Evolutionary conservation across 2,888 invertebrate genomes (phyloP).

Genomic region (Spialia ferax): DNA sequence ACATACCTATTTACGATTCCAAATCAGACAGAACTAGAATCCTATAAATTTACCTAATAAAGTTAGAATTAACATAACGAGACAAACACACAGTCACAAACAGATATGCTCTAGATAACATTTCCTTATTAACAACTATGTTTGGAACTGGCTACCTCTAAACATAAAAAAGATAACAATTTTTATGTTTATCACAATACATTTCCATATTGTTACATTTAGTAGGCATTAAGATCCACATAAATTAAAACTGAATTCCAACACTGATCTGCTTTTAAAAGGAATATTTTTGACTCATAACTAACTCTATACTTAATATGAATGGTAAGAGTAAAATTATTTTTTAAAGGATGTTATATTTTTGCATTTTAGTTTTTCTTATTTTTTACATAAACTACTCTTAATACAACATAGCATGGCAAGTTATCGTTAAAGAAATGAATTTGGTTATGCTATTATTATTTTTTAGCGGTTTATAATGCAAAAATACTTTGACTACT

Average conservation of each 20-base stretch:
- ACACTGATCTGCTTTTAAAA: background rate
- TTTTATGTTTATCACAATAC: background rate
- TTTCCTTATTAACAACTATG: constrained; percentile 33
- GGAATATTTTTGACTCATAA: background rate
- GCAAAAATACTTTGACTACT: too few species aligned
- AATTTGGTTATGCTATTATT: too few species aligned
- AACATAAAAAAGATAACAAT: constrained; percentile 10
- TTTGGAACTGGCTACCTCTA: background rate
- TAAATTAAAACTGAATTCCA: background rate
- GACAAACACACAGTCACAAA: constrained; percentile 52
- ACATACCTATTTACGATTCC: constrained; percentile 1
- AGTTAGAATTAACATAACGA: constrained; percentile 24
- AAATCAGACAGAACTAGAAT: background rate
- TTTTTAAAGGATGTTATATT: too few species aligned
- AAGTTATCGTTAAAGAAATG: too few species aligned
- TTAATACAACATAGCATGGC: too few species aligned
- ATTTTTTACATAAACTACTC: too few species aligned
- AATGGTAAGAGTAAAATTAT: too few species aligned
- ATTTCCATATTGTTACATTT: constrained; percentile 7
- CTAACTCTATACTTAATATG: too few species aligned
- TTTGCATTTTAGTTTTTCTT: too few species aligned
- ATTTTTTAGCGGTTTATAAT: too few species aligned
- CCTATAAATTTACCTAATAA: constrained; percentile 15
- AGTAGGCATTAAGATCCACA: constrained; percentile 2
- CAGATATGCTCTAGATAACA: constrained; percentile 61